Base-by-base conservation (phyloP, 2,797 vertebrate species). In the Jordanella pulchra region DNA sequence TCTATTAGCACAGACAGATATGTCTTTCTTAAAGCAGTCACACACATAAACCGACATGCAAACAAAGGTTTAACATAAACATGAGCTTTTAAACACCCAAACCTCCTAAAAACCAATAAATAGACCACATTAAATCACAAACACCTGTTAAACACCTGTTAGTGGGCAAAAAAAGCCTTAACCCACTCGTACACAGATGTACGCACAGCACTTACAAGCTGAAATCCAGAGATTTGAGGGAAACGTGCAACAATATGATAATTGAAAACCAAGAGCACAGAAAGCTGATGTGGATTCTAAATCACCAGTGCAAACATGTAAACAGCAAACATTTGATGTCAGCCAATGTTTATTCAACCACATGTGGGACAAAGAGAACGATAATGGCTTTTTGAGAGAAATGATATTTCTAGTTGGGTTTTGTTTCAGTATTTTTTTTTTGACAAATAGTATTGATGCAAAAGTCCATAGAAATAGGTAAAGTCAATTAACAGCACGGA, bases 161-260 rank as follows among this genome's bases (percentile, higher is more conserved):
- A n/a, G n/a, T n/a, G n/a, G n/a, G n/a, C n/a, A n/a, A n/a, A n/a
- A n/a, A n/a, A n/a, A n/a, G n/a, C n/a, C n/a, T n/a, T n/a, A n/a
- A n/a, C n/a, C n/a, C n/a, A n/a, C n/a, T n/a, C n/a, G n/a, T n/a
- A n/a, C n/a, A 77, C 71, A 64, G 69, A 80, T 79, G 66, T 60
- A 73, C 74, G 76, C 23, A 65, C 67, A 63, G 51, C 2, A 58
- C 32, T 61, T 30, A 48, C 72, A 58, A 64, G 66, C 58, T 73
- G 61, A 85, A 73, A 84, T 25, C 78, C 58, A 79, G 61, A 80
- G 72, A 71, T 80, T 67, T 28, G 61, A 66, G 50, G 58, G 63
- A 86, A 79, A 78, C 71, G 76, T 12, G 51, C 51, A 68, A 66
- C 48, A 77, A 69, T 48, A 25, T 45, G 28, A 73, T 76, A 65